These are phyloP conservation scores for Cephus pulcher DNA, from an alignment of 2,888 invertebrate genomes.

Conservation along the genomic window DNA sequence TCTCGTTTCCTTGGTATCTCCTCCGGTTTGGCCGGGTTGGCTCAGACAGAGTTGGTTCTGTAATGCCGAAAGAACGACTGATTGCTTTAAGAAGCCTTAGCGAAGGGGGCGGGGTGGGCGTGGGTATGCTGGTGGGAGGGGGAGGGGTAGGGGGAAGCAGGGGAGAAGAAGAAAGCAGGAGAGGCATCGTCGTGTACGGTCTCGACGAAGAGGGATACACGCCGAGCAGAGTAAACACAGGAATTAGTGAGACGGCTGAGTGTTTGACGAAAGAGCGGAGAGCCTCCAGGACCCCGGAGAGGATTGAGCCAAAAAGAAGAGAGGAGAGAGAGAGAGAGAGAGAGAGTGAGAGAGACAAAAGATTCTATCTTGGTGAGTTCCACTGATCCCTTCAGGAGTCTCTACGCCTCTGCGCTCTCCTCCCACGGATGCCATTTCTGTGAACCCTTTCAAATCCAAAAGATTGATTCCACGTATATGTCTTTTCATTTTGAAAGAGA, in stretches of 20 bases:
- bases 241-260: conserved; percentile 23
- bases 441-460: no score
- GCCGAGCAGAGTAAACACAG: conserved; percentile 17
- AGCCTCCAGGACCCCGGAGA: no score
- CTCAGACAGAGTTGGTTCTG: conserved; percentile 1
- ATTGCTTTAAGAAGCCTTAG: conserved; percentile 1
- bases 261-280: conserved; percentile 17
- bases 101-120: background rate
- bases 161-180: no score
- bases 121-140: background rate
- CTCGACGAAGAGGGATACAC: conserved; percentile 11
- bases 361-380: background rate
- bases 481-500: no score
- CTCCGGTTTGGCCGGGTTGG: background rate
- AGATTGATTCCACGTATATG: no score
- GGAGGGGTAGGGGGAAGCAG: no score
- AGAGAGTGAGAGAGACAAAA: background rate
- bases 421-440: no score
- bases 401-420: no score
- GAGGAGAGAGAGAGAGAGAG: background rate
- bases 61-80: conserved; percentile 4
- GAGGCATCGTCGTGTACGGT: background rate
- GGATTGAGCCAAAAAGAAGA: background rate
- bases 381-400: no score
- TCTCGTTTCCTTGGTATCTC: background rate